phyloP scores from a whole-genome alignment of 1,140 invertebrate species.

The Camponotus vicinus region DNA sequence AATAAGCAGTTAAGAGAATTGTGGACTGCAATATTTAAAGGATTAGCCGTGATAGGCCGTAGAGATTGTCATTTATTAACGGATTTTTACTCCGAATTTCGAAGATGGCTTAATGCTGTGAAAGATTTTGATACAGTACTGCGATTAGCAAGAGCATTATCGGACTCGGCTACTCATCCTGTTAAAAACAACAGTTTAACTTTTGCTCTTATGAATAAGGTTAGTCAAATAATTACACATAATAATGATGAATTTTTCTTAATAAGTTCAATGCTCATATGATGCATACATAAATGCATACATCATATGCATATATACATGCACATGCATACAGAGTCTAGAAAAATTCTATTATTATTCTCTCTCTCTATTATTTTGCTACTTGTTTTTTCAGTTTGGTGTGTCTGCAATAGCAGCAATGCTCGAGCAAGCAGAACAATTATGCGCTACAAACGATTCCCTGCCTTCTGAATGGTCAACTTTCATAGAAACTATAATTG shows the following conservation, averaged over 20 bases:
- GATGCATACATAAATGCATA: neutral
- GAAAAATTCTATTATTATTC: neutral
- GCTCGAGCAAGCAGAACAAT: slow-evolving; percentile 81
- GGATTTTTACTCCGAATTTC: slow-evolving; percentile 86
- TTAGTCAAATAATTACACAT: slow-evolving; percentile 60
- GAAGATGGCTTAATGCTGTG: slow-evolving; percentile 83
- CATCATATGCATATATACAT: neutral
- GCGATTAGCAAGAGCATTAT: slow-evolving; percentile 78
- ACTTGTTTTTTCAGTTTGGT: slow-evolving; percentile 81
- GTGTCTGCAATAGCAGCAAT: slow-evolving; percentile 83
- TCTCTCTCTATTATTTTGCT: neutral
- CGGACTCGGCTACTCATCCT: slow-evolving; percentile 77
- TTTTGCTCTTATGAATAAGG: slow-evolving; percentile 83
- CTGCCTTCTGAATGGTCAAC: slow-evolving; percentile 80
- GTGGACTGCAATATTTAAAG: slow-evolving; percentile 86
- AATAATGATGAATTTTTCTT: neutral
- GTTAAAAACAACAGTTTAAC: slow-evolving; percentile 82
- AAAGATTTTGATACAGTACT: slow-evolving; percentile 72
- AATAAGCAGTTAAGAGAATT: slow-evolving; percentile 84
- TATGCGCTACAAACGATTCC: slow-evolving; percentile 72
- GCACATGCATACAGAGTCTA: too few relatives aligned
- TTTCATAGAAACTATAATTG: slow-evolving; percentile 79
- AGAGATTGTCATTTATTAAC: slow-evolving; percentile 85
- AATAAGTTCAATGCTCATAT: neutral
- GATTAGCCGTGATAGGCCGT: slow-evolving; percentile 86